Evolutionary conservation across 2,888 invertebrate genomes (phyloP).

Genomic region (Venusia cambrica): DNA sequence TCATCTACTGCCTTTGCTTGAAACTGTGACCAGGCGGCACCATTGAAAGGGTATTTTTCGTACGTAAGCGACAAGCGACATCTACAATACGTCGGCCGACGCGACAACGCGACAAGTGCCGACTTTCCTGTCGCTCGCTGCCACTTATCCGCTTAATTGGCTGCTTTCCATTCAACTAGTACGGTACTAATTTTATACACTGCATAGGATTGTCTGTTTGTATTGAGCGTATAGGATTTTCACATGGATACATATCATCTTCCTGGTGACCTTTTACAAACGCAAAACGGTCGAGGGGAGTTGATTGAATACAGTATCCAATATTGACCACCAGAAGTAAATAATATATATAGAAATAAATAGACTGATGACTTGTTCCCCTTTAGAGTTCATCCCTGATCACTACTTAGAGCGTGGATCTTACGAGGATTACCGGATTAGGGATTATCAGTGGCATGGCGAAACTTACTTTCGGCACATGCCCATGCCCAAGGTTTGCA

Average conservation of each 20-base stretch:
- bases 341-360: too few relatives aligned
- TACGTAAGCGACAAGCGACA: conserved; percentile 47
- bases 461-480: too few relatives aligned
- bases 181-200: conserved; percentile 21
- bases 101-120: conserved; percentile 52
- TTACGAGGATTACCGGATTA: too few relatives aligned
- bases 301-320: too few relatives aligned
- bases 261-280: conserved; percentile 25
- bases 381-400: too few relatives aligned
- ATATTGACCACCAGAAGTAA: too few relatives aligned
- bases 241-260: too few relatives aligned
- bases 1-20: neutral
- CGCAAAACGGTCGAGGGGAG: conserved; percentile 22
- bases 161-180: conserved; percentile 23
- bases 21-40: conserved; percentile 25
- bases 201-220: conserved; percentile 10
- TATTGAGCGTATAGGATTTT: neutral
- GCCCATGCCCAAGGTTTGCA: too few relatives aligned
- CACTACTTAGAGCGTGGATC: too few relatives aligned
- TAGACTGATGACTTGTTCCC: too few relatives aligned
- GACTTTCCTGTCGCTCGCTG: conserved; percentile 25
- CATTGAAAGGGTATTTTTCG: conserved; percentile 51
- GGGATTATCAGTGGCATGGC: too few relatives aligned
- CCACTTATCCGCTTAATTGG: conserved; percentile 34
- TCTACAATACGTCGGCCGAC: conserved; percentile 60